Conservation (phyloP, 2,888 invertebrate species). For the Mythimna lalbum region DNA sequence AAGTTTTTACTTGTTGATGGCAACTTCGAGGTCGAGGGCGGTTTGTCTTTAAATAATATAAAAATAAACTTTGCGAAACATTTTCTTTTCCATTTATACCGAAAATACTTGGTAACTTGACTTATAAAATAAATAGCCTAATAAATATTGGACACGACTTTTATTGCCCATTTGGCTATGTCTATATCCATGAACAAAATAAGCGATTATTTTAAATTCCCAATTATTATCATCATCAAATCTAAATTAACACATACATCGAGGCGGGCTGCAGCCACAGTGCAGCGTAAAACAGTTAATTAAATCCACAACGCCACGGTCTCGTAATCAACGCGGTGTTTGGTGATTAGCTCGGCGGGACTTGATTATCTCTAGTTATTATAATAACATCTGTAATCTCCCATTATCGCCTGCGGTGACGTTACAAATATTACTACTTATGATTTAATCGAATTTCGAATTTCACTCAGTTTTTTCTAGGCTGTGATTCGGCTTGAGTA, state of each 20-base stretch:
- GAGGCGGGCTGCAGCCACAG: slow-evolving; percentile 14
- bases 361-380: slow-evolving; percentile 59
- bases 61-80: no score
- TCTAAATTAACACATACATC: slow-evolving; percentile 24
- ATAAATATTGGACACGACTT: background rate
- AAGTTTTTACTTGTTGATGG: no score
- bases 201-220: slow-evolving; percentile 2
- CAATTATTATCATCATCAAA: slow-evolving; percentile 30
- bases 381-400: slow-evolving; percentile 54
- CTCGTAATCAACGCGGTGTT: slow-evolving; percentile 55
- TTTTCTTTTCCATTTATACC: background rate
- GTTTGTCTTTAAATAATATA: no score
- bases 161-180: background rate
- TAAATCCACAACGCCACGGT: slow-evolving; percentile 37
- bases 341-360: slow-evolving; percentile 52
- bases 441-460: slow-evolving; percentile 31
- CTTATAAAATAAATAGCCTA: slow-evolving; percentile 2
- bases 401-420: slow-evolving; percentile 51
- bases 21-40: no score
- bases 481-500: background rate
- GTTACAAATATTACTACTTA: slow-evolving; percentile 42
- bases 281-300: slow-evolving; percentile 43
- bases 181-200: background rate
- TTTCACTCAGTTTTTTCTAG: slow-evolving; percentile 29
- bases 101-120: background rate